A percentile compares a stretch with the other conserved stretches of the same genome.
phyloP scores from a whole-genome alignment of 2,888 invertebrate genomes.

The Spodoptera exigua region DNA sequence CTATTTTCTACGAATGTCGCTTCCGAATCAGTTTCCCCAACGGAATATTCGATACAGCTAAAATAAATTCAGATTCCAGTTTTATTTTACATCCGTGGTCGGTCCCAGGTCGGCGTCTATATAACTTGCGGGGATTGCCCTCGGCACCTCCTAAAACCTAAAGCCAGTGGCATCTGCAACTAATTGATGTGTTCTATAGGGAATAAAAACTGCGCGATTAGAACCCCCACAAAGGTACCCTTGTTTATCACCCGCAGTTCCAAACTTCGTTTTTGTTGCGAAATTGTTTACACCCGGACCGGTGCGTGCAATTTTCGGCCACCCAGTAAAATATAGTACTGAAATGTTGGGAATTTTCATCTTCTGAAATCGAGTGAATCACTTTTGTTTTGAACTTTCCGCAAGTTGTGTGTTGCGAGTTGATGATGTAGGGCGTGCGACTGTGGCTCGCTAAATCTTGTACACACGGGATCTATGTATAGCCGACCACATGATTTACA shows the following conservation, averaged over 20 bases:
- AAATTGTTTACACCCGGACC: conserved; percentile 47
- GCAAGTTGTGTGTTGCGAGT: conserved; percentile 58
- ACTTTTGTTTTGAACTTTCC: conserved; percentile 69
- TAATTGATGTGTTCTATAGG: conserved; percentile 80
- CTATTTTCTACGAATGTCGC: conserved; percentile 60
- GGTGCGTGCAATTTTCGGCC: conserved; percentile 54
- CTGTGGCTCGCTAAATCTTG: conserved; percentile 68
- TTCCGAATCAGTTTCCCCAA: conserved; percentile 63
- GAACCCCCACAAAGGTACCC: conserved; percentile 39
- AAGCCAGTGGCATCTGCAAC: conserved; percentile 80
- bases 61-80: conserved; percentile 67
- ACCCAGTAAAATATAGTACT: conserved; percentile 59
- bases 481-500: conserved; percentile 69
- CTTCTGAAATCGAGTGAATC: conserved; percentile 63
- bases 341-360: conserved; percentile 66
- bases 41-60: conserved; percentile 47
- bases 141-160: conserved; percentile 76
- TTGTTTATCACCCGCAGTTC: conserved; percentile 45
- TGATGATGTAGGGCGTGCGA: conserved; percentile 68
- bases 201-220: conserved; percentile 85
- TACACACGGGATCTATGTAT: conserved; percentile 65
- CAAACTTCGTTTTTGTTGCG: conserved; percentile 56
- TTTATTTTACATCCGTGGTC: conserved; percentile 60
- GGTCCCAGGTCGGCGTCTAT: conserved; percentile 63
- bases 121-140: conserved; percentile 74